Evolutionary conservation across 2,113 vertebrate genomes (phyloP), one percentile per base, ranked within the genome.

Genomic region (Amblyopsis rosae): DNA sequence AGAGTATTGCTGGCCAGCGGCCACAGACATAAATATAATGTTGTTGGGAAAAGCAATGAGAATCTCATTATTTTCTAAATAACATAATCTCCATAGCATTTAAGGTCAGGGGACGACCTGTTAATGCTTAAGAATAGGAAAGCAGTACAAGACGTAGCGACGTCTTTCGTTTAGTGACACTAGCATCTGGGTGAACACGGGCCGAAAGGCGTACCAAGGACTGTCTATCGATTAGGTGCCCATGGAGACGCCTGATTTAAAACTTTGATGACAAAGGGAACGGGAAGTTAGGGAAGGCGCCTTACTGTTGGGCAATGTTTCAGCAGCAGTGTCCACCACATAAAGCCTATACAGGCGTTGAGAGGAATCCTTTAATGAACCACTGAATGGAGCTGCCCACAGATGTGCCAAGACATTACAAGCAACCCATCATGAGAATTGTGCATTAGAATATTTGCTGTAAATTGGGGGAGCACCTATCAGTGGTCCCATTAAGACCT

Each of bases 381-480:
- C 74, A 66, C 59, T 11, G 58, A 47, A 35, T n/a, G 48, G 35
- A 58, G 53, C 11, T 45, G 41, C n/a, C 5, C 56, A 64, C 62
- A 70, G 48, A 58, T 62, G 66, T 19, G 45, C 33, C 45, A 66
- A 67, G 47, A 77, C 77, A 68, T 81, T 67, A 67, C 59, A 83
- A 61, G 68, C 35, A 64, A 70, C 58, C 62, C 72, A 73, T 67
- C 26, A 46, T 63, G 68, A 47, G 63, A 62, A 65, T 54, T 66
- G 65, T 73, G 65, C 56, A 41, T 57, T 67, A 69, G 19, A 65
- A 54, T 62, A 1, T 76, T 81, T 79, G 73, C 84, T 80, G 82
- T 26, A 26, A 26, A 26, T 26, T 26, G 26, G 26, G 26, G 26
- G 26, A 26, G 26, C 26, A 26, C 26, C 26, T 26, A 26, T 2